Evolutionary conservation across 2,888 invertebrate genomes (phyloP).

Genomic region (Rhimphoctona megacephalus): DNA sequence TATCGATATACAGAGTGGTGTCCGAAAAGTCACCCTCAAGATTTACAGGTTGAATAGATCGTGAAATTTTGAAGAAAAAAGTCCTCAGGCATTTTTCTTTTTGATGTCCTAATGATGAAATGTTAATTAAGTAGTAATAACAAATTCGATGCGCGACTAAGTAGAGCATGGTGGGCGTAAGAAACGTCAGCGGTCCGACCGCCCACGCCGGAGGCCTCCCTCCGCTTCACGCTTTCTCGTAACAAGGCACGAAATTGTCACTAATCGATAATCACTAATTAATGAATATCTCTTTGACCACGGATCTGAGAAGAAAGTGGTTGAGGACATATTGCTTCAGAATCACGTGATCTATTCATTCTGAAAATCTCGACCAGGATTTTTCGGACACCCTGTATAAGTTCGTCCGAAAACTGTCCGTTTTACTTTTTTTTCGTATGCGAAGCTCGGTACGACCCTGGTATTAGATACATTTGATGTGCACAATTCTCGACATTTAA

Average conservation of each 20-base stretch:
- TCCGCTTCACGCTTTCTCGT: too few species aligned
- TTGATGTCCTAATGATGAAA: background rate
- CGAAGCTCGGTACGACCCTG: background rate
- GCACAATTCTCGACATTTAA: constrained; percentile 4
- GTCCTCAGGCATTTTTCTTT: background rate
- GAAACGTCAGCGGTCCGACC: background rate
- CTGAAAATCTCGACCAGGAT: background rate
- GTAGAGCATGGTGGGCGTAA: too few species aligned
- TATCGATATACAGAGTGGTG: background rate
- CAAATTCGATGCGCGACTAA: background rate
- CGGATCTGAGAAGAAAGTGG: too few species aligned
- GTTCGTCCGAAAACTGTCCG: background rate
- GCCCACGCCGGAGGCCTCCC: too few species aligned
- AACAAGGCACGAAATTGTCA: too few species aligned
- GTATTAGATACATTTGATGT: background rate
- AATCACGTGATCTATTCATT: too few species aligned
- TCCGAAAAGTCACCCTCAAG: background rate
- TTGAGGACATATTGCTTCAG: too few species aligned
- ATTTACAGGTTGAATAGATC: background rate
- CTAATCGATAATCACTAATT: too few species aligned
- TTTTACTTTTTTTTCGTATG: background rate
- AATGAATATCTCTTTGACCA: too few species aligned
- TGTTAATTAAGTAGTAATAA: background rate
- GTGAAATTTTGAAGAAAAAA: background rate
- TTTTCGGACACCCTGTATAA: background rate